Conservation (phyloP, 64 coral and sea anemone species). For the Porites lutea region DNA sequence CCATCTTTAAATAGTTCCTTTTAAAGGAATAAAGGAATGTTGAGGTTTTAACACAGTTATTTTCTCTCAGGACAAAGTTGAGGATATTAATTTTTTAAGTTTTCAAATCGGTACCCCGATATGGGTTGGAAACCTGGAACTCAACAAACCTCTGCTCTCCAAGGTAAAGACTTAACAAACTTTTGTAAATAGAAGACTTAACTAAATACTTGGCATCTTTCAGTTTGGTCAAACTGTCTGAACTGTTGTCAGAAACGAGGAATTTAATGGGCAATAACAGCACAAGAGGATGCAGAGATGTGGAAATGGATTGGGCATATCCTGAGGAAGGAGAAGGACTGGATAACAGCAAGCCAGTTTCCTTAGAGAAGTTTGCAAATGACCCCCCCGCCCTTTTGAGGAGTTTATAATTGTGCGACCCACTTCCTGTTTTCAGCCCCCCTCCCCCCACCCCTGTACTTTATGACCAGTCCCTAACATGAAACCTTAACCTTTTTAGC, state of each 20-base stretch:
- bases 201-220: conserved; percentile 5
- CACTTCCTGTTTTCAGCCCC: conserved; percentile 8
- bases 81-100: conserved; percentile 24
- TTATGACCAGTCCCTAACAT: not conserved
- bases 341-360: conserved; percentile 27
- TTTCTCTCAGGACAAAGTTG: not conserved
- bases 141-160: conserved; percentile 4
- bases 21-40: conserved; percentile 3
- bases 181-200: conserved; percentile 7
- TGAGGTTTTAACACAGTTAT: conserved; percentile 21
- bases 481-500: conserved; percentile 23
- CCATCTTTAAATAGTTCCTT: conserved; percentile 25
- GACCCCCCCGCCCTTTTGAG: not conserved
- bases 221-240: conserved; percentile 16
- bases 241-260: conserved; percentile 4
- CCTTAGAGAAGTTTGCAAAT: conserved; percentile 5
- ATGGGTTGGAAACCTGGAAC: conserved; percentile 22
- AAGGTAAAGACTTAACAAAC: conserved; percentile 3
- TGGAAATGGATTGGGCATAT: conserved; percentile 20
- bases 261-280: conserved; percentile 19
- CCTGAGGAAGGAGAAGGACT: conserved; percentile 15
- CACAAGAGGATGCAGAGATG: conserved; percentile 23
- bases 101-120: conserved; percentile 14
- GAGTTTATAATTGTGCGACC: conserved; percentile 13
- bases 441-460: conserved; percentile 3